Evolutionary conservation across 2,888 invertebrate species (phyloP).

Genomic region (Adineta ricciae): DNA sequence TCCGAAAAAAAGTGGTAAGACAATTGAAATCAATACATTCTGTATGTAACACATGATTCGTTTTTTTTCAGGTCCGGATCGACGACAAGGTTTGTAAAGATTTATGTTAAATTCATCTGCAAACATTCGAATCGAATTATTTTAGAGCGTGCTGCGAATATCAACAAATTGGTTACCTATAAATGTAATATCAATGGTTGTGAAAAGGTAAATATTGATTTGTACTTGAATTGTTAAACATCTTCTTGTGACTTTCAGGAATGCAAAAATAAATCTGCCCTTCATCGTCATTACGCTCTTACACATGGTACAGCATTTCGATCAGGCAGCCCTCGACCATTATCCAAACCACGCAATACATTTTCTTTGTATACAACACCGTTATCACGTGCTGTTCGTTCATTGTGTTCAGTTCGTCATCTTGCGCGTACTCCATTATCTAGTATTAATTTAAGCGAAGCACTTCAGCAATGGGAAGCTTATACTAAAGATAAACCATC

Average conservation of each 20-base stretch:
- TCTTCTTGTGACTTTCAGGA: neutral
- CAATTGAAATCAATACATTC: too few relatives aligned
- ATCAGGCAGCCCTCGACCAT: neutral
- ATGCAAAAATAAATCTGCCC: neutral
- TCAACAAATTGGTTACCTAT: neutral
- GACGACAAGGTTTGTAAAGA: neutral
- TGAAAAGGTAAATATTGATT: conserved; percentile 12
- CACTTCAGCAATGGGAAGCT: neutral
- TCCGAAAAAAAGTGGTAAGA: conserved; percentile 19
- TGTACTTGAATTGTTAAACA: too few relatives aligned
- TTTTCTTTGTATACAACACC: conserved; percentile 29
- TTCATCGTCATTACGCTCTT: neutral
- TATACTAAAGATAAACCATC: neutral
- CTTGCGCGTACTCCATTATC: neutral
- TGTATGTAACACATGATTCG: neutral
- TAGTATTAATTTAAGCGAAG: neutral
- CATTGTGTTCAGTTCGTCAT: neutral
- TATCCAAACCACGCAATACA: conserved; percentile 17
- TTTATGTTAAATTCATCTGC: neutral
- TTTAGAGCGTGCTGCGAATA: neutral
- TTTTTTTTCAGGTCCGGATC: neutral
- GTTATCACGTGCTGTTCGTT: conserved; percentile 23
- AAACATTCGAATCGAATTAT: neutral
- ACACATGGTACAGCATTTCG: neutral
- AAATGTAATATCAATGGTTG: neutral